Evolutionary conservation across 2,888 invertebrate genomes (phyloP), one percentile per base, ranked within the genome.

Genomic region (Choreutis nemorana): DNA sequence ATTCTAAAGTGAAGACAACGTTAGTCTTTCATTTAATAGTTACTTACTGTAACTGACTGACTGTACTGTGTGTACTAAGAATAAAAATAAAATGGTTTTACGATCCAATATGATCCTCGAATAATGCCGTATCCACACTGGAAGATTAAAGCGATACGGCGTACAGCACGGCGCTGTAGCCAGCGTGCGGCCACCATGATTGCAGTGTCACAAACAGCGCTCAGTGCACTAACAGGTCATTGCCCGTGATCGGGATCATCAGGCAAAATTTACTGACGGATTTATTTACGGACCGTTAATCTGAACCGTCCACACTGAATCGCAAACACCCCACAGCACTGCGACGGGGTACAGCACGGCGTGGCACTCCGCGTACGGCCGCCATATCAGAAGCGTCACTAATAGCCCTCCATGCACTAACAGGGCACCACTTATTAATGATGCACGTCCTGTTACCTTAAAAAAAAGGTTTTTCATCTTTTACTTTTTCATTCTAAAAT

Each of bases 231-330:
- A 71, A 28, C 10, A 81, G 67, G 0, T 84, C 87, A 2, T 73
- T 66, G 4, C 77, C 56, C 39, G 89, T 82, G 3, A 90, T 70
- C 0, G 86, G 81, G n/a, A n/a, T n/a, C n/a, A n/a, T n/a, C n/a
- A n/a, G n/a, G n/a, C n/a, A n/a, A n/a, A n/a, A n/a, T n/a, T n/a
- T n/a, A n/a, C n/a, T n/a, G n/a, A n/a, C n/a, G n/a, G n/a, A n/a
- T n/a, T n/a, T n/a, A n/a, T n/a, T 3, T 2, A 31, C 47, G 56
- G 44, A 86, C 86, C 83, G 44, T 86, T 86, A 4, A 86, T 81
- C 49, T 86, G 86, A 3, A 86, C 86, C 29, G 85, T 75, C 83
- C 86, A 86, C 4, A 86, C 67, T 1, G 84, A 85, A 50, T 87
- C 87, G 5, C 82, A 79, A 22, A 85, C 52, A 0, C 86, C 87